These are phyloP conservation scores for Acromyrmex charruanus DNA, from an alignment of 1,140 invertebrate species.

Conservation along the genomic window DNA sequence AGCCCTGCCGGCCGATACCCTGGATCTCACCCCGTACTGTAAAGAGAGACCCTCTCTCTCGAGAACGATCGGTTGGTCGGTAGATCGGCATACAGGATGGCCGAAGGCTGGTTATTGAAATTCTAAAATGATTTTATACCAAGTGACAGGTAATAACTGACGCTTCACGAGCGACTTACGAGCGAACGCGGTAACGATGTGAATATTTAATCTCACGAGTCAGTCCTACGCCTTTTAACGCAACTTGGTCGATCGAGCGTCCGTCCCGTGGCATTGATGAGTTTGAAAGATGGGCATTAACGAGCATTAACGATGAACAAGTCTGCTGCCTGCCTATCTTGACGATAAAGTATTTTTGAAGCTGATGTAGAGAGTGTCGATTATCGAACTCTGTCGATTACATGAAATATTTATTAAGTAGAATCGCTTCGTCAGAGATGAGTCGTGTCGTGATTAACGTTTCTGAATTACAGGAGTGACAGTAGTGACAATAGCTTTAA, in stretches of 20 bases:
- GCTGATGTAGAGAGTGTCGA: constrained; percentile 5
- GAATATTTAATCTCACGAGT: constrained; percentile 70
- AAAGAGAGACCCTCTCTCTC: constrained; percentile 37
- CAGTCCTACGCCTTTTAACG: constrained; percentile 53
- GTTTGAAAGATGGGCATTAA: constrained; percentile 55
- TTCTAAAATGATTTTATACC: constrained; percentile 84
- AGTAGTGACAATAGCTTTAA: background rate
- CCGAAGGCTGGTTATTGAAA: constrained; percentile 81
- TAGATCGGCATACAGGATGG: constrained; percentile 31
- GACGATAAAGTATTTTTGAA: constrained; percentile 35
- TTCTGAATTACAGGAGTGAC: background rate
- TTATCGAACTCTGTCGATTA: constrained; percentile 30
- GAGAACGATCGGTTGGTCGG: constrained; percentile 42
- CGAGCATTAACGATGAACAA: constrained; percentile 50
- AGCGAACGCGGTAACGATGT: constrained; percentile 29
- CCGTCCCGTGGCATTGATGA: constrained; percentile 52
- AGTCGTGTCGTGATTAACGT: background rate
- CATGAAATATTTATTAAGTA: constrained; percentile 34
- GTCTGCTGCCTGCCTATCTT: background rate
- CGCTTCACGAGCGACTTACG: constrained; percentile 74
- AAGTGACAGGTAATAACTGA: constrained; percentile 84
- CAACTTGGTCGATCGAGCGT: constrained; percentile 48
- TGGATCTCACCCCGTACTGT: constrained; percentile 62
- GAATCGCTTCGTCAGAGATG: background rate
- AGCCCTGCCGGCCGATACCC: constrained; percentile 75